Percentiles rank a stretch among this genome's conserved stretches.
These are phyloP conservation scores for Coranthus polyacanthus DNA, from an alignment of 2,797 vertebrate species.

Conservation along the genomic window DNA sequence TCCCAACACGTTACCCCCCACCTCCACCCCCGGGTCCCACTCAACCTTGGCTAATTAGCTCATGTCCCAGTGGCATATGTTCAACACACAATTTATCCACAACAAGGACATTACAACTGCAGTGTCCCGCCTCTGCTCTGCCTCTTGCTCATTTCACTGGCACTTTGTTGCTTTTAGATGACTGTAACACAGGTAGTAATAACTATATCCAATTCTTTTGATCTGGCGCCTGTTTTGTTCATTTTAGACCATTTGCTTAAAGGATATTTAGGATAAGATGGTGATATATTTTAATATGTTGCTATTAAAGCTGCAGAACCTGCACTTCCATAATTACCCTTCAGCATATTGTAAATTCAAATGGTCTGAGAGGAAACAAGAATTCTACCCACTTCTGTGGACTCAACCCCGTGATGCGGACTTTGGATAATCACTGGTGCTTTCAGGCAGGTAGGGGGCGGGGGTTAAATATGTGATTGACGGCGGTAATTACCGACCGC, in stretches of 20 bases:
- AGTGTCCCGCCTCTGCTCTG: constrained; percentile 50
- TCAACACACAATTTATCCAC: constrained; percentile 72
- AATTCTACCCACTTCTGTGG: too few species aligned
- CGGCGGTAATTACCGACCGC: too few species aligned
- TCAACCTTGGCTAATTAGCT: constrained; percentile 83
- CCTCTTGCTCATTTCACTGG: constrained; percentile 24
- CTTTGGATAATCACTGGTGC: too few species aligned
- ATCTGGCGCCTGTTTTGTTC: background rate
- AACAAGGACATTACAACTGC: constrained; percentile 78
- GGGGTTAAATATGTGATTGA: too few species aligned
- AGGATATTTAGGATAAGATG: background rate
- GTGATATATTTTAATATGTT: background rate
- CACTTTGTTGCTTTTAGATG: constrained; percentile 11
- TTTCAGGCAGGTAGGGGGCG: too few species aligned
- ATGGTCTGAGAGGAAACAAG: too few species aligned
- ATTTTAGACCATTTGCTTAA: background rate
- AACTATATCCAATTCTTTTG: background rate
- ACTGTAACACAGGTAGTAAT: background rate
- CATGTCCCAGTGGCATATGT: constrained; percentile 76
- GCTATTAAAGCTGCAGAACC: too few species aligned
- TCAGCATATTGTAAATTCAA: too few species aligned
- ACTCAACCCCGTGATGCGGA: too few species aligned
- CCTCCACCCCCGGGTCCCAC: constrained; percentile 51
- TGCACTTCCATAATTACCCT: too few species aligned
- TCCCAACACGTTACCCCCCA: constrained; percentile 34